These are phyloP conservation scores for Serranus cabrilla DNA, from an alignment of 2,797 vertebrate species.

Conservation along the genomic window DNA sequence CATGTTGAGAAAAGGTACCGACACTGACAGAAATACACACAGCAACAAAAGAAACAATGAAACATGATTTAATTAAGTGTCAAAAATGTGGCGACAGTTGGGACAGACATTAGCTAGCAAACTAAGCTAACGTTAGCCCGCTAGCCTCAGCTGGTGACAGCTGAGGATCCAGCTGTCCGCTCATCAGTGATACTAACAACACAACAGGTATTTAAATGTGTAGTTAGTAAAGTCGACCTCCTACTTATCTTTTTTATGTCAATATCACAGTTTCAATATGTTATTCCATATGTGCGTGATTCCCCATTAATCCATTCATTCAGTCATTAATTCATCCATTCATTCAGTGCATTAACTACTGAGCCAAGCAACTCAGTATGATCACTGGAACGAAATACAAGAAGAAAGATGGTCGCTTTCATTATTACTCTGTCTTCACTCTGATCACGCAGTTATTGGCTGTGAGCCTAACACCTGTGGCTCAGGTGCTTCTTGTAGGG, in stretches of 20 bases:
- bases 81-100: conserved; percentile 6
- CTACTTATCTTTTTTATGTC: background rate
- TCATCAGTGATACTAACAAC: background rate
- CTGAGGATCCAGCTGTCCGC: conserved; percentile 20
- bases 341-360: conserved; percentile 7
- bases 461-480: conserved; percentile 80
- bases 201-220: background rate
- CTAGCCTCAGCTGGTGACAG: conserved; percentile 44
- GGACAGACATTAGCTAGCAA: conserved; percentile 41
- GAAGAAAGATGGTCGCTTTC: conserved; percentile 10
- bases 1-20: rapidly evolving
- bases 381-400: conserved; percentile 21
- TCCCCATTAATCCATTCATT: too few species aligned
- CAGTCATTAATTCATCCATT: background rate
- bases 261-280: background rate
- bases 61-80: conserved; percentile 11
- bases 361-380: conserved; percentile 5
- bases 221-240: background rate
- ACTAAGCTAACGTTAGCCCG: conserved; percentile 46
- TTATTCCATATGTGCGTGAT: background rate
- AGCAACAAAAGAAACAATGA: too few species aligned
- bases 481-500: conserved; percentile 55
- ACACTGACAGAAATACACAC: background rate
- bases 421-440: conserved; percentile 20
- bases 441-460: conserved; percentile 42